Evolutionary conservation across 2,888 invertebrate species (phyloP).

Genomic region (Latrodectus hesperus): DNA sequence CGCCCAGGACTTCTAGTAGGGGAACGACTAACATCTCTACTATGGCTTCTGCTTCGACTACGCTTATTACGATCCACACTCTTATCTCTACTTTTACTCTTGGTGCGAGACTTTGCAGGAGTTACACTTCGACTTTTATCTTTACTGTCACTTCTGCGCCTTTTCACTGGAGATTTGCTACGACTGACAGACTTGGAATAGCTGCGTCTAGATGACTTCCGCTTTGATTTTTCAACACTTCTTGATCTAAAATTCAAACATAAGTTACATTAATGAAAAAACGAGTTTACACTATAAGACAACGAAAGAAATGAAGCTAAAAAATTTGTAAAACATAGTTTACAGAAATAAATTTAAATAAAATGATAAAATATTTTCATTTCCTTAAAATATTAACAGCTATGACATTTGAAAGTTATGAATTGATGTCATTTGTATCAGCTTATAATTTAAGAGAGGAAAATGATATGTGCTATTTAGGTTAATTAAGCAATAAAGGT

Average conservation of each 20-base stretch:
- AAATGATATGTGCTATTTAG: too few species aligned
- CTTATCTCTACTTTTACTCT: slow-evolving; percentile 16
- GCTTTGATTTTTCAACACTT: slow-evolving; percentile 41
- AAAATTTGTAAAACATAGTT: neutral
- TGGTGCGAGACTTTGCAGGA: slow-evolving; percentile 14
- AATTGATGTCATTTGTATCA: neutral
- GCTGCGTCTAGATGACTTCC: slow-evolving; percentile 33
- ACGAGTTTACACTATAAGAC: neutral
- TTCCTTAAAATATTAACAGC: slow-evolving; percentile 2
- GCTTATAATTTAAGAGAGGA: neutral
- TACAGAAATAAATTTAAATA: neutral
- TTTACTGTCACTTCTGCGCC: slow-evolving; percentile 34
- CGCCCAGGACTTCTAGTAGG: slow-evolving; percentile 26
- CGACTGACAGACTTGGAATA: slow-evolving; percentile 55
- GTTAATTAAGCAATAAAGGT: too few species aligned
- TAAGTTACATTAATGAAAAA: neutral
- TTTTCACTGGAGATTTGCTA: slow-evolving; percentile 24
- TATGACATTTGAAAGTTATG: neutral
- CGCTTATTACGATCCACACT: slow-evolving; percentile 1
- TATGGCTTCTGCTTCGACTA: slow-evolving; percentile 5
- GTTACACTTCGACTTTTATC: slow-evolving; percentile 30
- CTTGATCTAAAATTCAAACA: slow-evolving; percentile 30
- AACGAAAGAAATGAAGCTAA: too few species aligned
- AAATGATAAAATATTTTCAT: neutral
- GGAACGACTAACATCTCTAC: slow-evolving; percentile 40